Conservation (phyloP, 2,797 vertebrate species). For the Distichodus sexfasciatus region DNA sequence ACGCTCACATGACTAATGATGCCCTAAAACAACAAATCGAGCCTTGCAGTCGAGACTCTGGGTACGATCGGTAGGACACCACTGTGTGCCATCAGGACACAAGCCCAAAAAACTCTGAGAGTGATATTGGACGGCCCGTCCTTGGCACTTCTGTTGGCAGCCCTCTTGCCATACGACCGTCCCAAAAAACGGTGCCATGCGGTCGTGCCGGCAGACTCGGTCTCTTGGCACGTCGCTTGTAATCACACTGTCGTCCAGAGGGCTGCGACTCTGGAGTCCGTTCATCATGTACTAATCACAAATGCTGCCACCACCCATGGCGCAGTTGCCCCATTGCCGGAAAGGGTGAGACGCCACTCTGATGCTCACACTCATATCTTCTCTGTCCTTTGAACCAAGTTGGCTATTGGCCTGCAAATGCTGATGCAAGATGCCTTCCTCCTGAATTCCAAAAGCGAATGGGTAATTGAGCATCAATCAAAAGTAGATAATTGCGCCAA, state of each 20-base stretch:
- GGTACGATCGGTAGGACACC: conserved; percentile 16
- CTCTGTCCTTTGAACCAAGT: neutral
- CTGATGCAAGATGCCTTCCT: neutral
- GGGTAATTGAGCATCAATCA: conserved; percentile 30
- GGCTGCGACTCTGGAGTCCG: conserved; percentile 65
- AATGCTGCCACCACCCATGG: conserved; percentile 19
- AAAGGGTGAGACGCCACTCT: conserved; percentile 8
- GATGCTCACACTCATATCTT: neutral
- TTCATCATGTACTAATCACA: conserved; percentile 71
- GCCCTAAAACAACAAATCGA: conserved; percentile 33
- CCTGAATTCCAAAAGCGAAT: neutral
- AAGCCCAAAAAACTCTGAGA: conserved; percentile 29
- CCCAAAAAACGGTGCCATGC: conserved; percentile 71
- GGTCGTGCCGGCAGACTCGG: conserved; percentile 67
- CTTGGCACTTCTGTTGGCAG: conserved; percentile 74
- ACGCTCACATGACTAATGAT: neutral
- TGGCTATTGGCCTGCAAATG: neutral
- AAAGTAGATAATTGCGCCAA: conserved; percentile 5
- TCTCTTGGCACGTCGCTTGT: conserved; percentile 68
- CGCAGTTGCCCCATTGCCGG: conserved; percentile 19
- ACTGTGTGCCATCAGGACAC: conserved; percentile 39
- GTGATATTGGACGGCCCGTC: conserved; percentile 52
- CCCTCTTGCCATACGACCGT: conserved; percentile 62
- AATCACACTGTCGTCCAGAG: conserved; percentile 71
- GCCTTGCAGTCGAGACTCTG: conserved; percentile 3